Conservation (phyloP, 2,797 vertebrate genomes). For the Sebastes steindachneri region DNA sequence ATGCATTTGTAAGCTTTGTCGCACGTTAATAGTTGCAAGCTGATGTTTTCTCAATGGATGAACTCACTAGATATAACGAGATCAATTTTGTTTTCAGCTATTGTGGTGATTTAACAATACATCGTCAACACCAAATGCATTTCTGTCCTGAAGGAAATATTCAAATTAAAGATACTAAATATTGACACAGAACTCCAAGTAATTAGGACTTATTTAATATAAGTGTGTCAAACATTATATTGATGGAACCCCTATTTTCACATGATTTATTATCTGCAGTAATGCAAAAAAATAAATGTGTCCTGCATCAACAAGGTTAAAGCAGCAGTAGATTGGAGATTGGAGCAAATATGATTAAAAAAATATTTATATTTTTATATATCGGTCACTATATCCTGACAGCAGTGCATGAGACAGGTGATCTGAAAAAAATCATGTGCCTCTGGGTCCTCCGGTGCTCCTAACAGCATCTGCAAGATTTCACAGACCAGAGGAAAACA, state of each 20-base stretch:
- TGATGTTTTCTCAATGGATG: slow-evolving; percentile 21
- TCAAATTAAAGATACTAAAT: background rate
- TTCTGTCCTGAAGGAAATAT: background rate
- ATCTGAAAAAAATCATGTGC: too few species aligned
- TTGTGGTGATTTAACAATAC: background rate
- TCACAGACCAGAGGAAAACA: too few species aligned
- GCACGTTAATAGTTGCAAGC: slow-evolving; percentile 1
- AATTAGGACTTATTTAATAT: background rate
- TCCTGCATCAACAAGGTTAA: background rate
- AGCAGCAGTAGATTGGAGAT: too few species aligned
- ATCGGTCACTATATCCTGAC: too few species aligned
- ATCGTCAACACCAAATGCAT: background rate
- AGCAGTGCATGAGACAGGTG: too few species aligned
- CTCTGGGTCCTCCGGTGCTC: too few species aligned
- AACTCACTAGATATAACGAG: background rate
- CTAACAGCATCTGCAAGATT: too few species aligned
- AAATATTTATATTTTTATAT: too few species aligned
- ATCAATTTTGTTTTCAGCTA: slow-evolving; percentile 22
- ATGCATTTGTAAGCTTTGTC: slow-evolving; percentile 33
- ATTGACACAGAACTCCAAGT: background rate
- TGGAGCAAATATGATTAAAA: too few species aligned
- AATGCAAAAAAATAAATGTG: background rate
- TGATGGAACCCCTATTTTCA: background rate
- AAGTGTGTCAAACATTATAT: background rate
- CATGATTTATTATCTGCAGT: background rate